Base-by-base conservation (phyloP, 2,113 vertebrate genomes). In the Cinclus cinclus region DNA sequence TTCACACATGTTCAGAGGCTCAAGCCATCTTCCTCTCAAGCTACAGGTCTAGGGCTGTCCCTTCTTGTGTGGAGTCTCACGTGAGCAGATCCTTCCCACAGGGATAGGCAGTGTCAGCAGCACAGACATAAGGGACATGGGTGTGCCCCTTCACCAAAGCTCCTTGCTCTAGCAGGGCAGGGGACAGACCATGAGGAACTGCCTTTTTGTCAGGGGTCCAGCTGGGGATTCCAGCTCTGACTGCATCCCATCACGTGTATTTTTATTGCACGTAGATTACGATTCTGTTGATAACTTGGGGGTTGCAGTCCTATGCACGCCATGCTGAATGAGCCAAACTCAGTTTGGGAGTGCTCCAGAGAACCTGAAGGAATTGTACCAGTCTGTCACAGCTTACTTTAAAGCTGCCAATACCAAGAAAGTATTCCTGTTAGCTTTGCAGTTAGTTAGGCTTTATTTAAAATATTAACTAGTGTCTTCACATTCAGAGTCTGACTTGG, bases 381-480 rank as follows among this genome's bases (percentile, higher is more conserved):
- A 83, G 44, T 56, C 83, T 91, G 47, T 82, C 41, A 74, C 39
- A 83, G 71, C 47, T 69, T 75, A 67, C 44, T 92, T 73, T 59
- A 63, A 62, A 50, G 84, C 39, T 82, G 87, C 80, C 68, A 87
- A 53, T 49, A 92, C 24, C 47, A 77, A 1, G 0, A 28, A 84
- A 87, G 39, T 52, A 86, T 79, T 92, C 33, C 55, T 70, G 49
- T 30, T 89, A 63, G 41, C 50, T 91, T 60, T 69, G 63, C 80
- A 70, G 77, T 23, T 71, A 68, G 47, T 52, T 52, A 28, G 56
- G 46, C 33, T 88, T 88, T 91, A 82, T 86, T 95, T 92, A 81
- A 92, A 95, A 70, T 88, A 93, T 83, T 95, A 94, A 90, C 90
- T 70, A 76, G 33, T 67, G 77, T 91, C 94, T 94, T 93, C 87